Base-by-base conservation (phyloP, 2,888 invertebrate genomes). In the Oscheius sp. region DNA sequence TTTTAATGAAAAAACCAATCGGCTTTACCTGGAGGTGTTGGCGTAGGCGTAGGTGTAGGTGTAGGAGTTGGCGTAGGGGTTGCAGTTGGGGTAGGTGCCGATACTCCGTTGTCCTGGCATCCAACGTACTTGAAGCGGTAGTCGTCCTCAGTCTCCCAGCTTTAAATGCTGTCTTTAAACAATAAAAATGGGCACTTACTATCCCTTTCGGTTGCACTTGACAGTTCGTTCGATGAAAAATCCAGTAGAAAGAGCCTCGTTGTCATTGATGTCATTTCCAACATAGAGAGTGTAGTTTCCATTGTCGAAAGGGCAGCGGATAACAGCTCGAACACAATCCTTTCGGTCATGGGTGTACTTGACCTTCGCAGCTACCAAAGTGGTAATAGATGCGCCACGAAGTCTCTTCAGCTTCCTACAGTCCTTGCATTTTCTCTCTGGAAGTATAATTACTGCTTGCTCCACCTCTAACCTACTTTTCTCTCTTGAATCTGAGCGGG, bases 151-250 rank as follows among this genome's bases (percentile, higher is more conserved):
- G 53, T 23, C 25, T 53, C 2, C 53, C 53, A 53, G 12, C 53
- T 53, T 23, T 23, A 53, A 21, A 18, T 21, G 21, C 21, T 1
- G 18, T 53, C 25, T 21, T 2, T 12, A 53, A 53, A 9, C 25
- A 7, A 59, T 18, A 6, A 35, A 35, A 35, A 3, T 9, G 9
- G 5, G 9, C n/a, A 63, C 66, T 46, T 21, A 66, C 66, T 52
- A 52, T 66, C 66, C 66, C 66, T 66, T 66, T 13, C 25, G 23
- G 63, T 21, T 63, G 66, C 66, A 66, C 52, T 66, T 52, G 29
- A 66, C 35, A 3, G 18, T 52, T 16, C 66, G 49, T 13, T 66
- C n/a, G 16, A 66, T 52, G 52, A 49, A 27, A 1, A 23, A 16
- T 23, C 66, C 66, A 27, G 12, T 27, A 16, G 66, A 66, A 16